Conservation (phyloP, 2,797 vertebrate species). For the Spea hammondii region DNA sequence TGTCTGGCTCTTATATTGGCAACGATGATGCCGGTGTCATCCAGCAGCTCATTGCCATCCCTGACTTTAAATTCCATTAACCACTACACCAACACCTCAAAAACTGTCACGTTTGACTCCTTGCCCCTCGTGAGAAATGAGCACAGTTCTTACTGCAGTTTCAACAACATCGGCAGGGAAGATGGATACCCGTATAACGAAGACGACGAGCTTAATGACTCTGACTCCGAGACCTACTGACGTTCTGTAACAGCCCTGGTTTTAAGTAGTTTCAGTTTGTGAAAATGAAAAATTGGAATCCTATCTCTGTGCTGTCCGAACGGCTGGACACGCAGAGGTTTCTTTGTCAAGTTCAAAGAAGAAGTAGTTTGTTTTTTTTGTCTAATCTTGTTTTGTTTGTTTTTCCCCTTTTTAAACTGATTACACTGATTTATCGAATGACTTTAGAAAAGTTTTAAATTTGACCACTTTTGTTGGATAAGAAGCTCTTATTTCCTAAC, state of each 20-base stretch:
- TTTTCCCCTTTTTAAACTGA: constrained; percentile 24
- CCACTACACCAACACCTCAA: constrained; percentile 92
- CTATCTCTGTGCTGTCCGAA: constrained; percentile 9
- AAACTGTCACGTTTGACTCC: constrained; percentile 90
- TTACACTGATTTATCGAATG: constrained; percentile 35
- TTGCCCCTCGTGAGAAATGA: constrained; percentile 83
- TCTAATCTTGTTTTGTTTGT: constrained; percentile 3
- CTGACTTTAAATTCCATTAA: constrained; percentile 91
- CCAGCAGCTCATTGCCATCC: constrained; percentile 79
- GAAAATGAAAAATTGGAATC: constrained; percentile 58
- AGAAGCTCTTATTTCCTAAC: neutral
- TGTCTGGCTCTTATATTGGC: constrained; percentile 96
- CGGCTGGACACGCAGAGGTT: constrained; percentile 26
- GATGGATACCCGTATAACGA: constrained; percentile 83
- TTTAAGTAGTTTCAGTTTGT: constrained; percentile 55
- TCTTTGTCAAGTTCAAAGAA: constrained; percentile 19
- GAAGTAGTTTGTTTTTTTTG: neutral
- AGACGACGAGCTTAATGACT: constrained; percentile 94
- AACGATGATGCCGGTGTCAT: constrained; percentile 97
- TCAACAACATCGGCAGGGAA: constrained; percentile 90
- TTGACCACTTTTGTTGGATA: constrained; percentile 35
- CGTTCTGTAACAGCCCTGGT: constrained; percentile 45
- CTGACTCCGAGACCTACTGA: constrained; percentile 96
- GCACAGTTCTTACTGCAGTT: constrained; percentile 91
- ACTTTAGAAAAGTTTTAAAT: constrained; percentile 44